These are phyloP conservation scores for Drosophila longiperda DNA, from an alignment of 2,888 invertebrate species.

Conservation along the genomic window DNA sequence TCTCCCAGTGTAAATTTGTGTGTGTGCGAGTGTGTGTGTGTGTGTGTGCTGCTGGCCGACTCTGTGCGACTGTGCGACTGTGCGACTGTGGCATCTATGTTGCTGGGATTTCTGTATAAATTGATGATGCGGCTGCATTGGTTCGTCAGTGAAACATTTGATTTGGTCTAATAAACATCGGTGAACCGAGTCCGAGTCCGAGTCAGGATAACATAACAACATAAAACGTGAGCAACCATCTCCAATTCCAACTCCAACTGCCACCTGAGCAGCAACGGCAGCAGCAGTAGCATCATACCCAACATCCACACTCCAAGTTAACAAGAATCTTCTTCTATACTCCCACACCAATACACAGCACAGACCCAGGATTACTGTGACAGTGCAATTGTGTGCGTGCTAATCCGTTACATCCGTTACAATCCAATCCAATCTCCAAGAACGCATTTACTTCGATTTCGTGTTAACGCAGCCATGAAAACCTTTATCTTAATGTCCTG, in stretches of 20 bases:
- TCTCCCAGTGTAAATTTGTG: constrained; percentile 42
- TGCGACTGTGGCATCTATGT: constrained; percentile 64
- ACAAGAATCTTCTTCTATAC: constrained; percentile 51
- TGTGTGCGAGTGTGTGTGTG: constrained; percentile 13
- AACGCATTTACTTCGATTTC: constrained; percentile 45
- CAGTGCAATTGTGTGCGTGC: constrained; percentile 76
- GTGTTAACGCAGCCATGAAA: constrained; percentile 79
- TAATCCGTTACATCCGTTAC: constrained; percentile 29
- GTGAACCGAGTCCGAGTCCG: constrained; percentile 68
- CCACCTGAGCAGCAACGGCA: constrained; percentile 42
- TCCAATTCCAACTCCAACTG: constrained; percentile 37
- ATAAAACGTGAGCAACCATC: constrained; percentile 61
- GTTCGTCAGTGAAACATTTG: constrained; percentile 85
- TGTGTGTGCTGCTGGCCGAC: constrained; percentile 42
- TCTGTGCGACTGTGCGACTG: constrained; percentile 38
- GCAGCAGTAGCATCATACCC: constrained; percentile 7
- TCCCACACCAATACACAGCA: constrained; percentile 61
- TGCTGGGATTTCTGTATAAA: constrained; percentile 84
- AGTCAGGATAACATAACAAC: constrained; percentile 37
- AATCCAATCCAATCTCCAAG: constrained; percentile 20
- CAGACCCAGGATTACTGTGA: constrained; percentile 81
- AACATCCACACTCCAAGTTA: constrained; percentile 62
- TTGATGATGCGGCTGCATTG: constrained; percentile 84
- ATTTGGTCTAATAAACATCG: constrained; percentile 84
- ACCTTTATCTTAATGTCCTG: constrained; percentile 85